Percentiles rank a stretch among this genome's conserved stretches.
Conservation (phyloP, 2,888 invertebrate genomes). For the Ferrisia virgata region DNA sequence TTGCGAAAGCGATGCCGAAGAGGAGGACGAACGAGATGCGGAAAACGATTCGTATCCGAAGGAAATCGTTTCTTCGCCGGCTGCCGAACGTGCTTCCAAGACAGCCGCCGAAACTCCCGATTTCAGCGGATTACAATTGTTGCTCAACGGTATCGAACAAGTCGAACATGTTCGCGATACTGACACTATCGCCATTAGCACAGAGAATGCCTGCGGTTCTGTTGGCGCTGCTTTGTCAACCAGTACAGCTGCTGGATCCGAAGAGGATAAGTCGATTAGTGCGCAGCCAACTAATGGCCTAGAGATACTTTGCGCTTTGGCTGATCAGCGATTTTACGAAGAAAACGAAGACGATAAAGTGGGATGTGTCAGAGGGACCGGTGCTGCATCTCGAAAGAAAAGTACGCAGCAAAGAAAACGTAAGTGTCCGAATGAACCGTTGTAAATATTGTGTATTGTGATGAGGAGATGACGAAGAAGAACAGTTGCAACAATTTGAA, state of each 20-base stretch:
- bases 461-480: too few species aligned
- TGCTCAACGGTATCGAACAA: slow-evolving; percentile 82
- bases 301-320: slow-evolving; percentile 75
- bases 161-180: slow-evolving; percentile 56
- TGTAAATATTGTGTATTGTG: too few species aligned
- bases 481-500: too few species aligned
- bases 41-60: neutral
- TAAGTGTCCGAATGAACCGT: too few species aligned
- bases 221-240: neutral
- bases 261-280: neutral
- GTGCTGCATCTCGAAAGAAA: neutral
- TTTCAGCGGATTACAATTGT: slow-evolving; percentile 73
- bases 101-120: slow-evolving; percentile 54
- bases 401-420: neutral
- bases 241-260: slow-evolving; percentile 7
- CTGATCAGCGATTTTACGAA: slow-evolving; percentile 78
- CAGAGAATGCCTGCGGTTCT: too few species aligned
- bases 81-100: neutral
- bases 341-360: slow-evolving; percentile 51
- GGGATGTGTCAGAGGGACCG: neutral
- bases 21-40: neutral
- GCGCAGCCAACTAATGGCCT: slow-evolving; percentile 54
- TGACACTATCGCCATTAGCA: too few species aligned
- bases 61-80: too few species aligned
- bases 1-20: neutral